Base-by-base conservation (phyloP, 2,888 invertebrate species). In the Caenorhabditis wallacei region DNA sequence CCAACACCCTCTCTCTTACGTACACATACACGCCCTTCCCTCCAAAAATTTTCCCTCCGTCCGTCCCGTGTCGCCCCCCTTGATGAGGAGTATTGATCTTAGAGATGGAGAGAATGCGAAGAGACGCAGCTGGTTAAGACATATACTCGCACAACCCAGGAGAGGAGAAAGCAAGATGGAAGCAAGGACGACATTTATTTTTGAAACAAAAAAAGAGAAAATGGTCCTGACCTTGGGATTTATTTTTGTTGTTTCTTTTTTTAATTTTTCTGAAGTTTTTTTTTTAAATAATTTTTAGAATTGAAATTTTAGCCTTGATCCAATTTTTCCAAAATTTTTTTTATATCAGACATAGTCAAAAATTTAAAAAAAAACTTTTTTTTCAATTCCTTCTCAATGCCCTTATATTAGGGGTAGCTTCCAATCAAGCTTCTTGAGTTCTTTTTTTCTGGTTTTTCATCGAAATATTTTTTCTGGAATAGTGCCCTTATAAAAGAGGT, bases 61-160 rank as follows among this genome's bases (percentile, higher is more conserved):
- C 46, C 10, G 24, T 56, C 18, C 30, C 16, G 13, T 26, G 54
- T 54, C 56, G n/a, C 56, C 10, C 13, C 56, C 56, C 46, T 48
- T 48, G 30, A 35, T 24, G 46, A 63, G 46, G 54, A 40, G 26
- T 70, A 72, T 72, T 72, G 72, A 72, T 72, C 54, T 48, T 26
- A 64, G 74, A 63, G 48, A 37, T 46, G 26, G 54, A 16, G 48
- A 35, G 43, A 43, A 18, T 22, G 20, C 2, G 24, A 40, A 64
- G 74, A 74, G 63, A 64, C 64, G 63, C 64, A 63, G 63, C n/a
- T 8, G 8, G 37, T 40, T 18, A 24, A 48, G 53, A 46, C 51
- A 66, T 51, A 66, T 51, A 37, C 64, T 30, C 35, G 22, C 66
- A 37, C 57, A 16, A 30, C 13, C 7, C 46, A 48, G 46, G 46